Conservation (phyloP, 2,888 invertebrate species). For the Danaus chrysippus region DNA sequence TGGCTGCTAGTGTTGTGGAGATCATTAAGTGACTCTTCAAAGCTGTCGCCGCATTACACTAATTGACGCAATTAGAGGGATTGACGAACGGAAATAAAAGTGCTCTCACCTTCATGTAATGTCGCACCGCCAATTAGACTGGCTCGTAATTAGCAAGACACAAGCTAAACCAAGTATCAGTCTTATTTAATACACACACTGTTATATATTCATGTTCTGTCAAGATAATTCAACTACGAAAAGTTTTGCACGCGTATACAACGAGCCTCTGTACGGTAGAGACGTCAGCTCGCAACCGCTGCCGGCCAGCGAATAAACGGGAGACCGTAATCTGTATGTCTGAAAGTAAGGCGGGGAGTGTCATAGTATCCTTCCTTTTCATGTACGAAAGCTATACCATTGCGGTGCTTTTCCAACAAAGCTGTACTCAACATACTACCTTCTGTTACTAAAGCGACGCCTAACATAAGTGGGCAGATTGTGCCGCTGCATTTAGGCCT, state of each 20-base stretch:
- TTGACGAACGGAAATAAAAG: slow-evolving; percentile 79
- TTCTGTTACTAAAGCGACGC: slow-evolving; percentile 47
- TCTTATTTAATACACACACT: slow-evolving; percentile 65
- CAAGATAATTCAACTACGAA: slow-evolving; percentile 57
- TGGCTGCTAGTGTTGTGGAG: slow-evolving; percentile 47
- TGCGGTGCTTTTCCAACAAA: slow-evolving; percentile 65
- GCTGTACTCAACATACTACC: slow-evolving; percentile 46
- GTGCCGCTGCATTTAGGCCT: slow-evolving; percentile 74
- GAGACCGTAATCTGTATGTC: slow-evolving; percentile 24
- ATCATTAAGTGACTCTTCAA: slow-evolving; percentile 74
- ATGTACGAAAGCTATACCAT: slow-evolving; percentile 59
- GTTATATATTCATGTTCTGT: slow-evolving; percentile 56
- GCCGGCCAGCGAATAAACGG: slow-evolving; percentile 66
- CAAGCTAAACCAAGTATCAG: slow-evolving; percentile 41
- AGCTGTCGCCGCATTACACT: slow-evolving; percentile 78
- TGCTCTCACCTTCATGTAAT: slow-evolving; percentile 78
- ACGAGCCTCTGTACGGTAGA: slow-evolving; percentile 24
- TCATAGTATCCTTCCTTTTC: slow-evolving; percentile 58
- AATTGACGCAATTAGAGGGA: slow-evolving; percentile 79
- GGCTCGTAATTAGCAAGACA: slow-evolving; percentile 65
- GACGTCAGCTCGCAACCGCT: slow-evolving; percentile 53
- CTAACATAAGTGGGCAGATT: slow-evolving; percentile 77
- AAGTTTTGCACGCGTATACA: slow-evolving; percentile 66
- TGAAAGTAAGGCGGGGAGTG: slow-evolving; percentile 61
- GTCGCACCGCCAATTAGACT: slow-evolving; percentile 76